Evolutionary conservation across 1,140 invertebrate genomes (phyloP).

Genomic region (Musca domestica): DNA sequence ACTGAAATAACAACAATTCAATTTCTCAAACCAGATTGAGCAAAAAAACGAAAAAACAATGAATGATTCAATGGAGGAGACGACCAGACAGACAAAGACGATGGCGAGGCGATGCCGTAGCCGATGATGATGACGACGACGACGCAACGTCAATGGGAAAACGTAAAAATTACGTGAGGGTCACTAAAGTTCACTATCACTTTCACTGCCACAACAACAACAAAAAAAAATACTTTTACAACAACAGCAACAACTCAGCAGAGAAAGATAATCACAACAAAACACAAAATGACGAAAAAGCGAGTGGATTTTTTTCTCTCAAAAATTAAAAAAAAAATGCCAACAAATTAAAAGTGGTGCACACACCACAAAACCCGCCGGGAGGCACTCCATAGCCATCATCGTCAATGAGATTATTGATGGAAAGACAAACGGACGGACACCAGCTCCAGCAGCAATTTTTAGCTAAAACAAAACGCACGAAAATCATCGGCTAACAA

Average conservation of each 20-base stretch:
- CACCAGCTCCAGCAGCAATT: too few relatives aligned
- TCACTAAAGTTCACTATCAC: slow-evolving; percentile 41
- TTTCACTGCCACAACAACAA: slow-evolving; percentile 33
- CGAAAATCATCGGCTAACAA: too few relatives aligned
- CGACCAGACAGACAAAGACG: background rate
- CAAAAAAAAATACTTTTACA: background rate
- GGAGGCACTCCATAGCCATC: too few relatives aligned
- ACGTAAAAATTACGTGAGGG: slow-evolving; percentile 26
- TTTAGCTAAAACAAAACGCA: too few relatives aligned
- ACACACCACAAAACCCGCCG: too few relatives aligned
- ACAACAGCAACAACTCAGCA: background rate
- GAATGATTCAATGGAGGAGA: background rate
- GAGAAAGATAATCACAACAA: too few relatives aligned
- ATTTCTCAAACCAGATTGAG: background rate
- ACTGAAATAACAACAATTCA: background rate
- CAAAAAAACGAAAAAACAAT: background rate
- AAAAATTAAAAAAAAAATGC: too few relatives aligned
- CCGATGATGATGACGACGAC: background rate
- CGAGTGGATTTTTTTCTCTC: too few relatives aligned
- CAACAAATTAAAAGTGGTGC: too few relatives aligned
- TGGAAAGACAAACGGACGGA: too few relatives aligned
- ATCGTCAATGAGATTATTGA: too few relatives aligned
- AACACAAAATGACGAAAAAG: too few relatives aligned
- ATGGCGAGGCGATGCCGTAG: background rate
- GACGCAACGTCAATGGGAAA: background rate